These are phyloP conservation scores for Chloropsis cyanopogon DNA, from an alignment of 2,113 vertebrate genomes.

Conservation along the genomic window DNA sequence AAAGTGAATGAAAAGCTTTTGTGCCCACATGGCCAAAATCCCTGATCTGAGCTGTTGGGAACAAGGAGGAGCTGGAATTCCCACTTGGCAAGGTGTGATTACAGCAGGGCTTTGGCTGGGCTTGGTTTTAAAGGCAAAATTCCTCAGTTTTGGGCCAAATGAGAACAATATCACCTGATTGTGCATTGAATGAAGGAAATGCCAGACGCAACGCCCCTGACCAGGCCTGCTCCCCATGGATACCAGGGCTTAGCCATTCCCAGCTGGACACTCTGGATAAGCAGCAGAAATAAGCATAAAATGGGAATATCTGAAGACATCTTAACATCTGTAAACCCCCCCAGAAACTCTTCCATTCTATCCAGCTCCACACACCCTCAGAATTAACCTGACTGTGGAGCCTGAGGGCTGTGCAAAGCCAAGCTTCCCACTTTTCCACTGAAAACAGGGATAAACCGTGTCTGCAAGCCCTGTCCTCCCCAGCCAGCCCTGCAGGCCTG, in stretches of 20 bases:
- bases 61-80: background rate
- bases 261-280: too few species aligned
- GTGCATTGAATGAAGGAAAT: fast-evolving
- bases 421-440: background rate
- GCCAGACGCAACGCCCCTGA: background rate
- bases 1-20: background rate
- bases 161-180: background rate
- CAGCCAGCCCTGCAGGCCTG: background rate
- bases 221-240: background rate
- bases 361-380: background rate
- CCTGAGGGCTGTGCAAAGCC: background rate
- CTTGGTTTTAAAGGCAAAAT: background rate
- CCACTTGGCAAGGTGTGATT: background rate
- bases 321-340: background rate
- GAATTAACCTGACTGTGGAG: background rate
- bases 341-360: background rate
- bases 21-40: background rate
- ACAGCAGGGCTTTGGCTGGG: background rate
- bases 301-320: background rate
- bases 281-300: background rate
- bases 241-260: background rate
- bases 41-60: background rate
- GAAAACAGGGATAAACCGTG: fast-evolving
- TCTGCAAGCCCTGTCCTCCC: background rate
- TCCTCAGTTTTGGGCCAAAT: background rate